Evolutionary conservation across 2,113 vertebrate genomes (phyloP).

Genomic region (Cheirogaleus medius): DNA sequence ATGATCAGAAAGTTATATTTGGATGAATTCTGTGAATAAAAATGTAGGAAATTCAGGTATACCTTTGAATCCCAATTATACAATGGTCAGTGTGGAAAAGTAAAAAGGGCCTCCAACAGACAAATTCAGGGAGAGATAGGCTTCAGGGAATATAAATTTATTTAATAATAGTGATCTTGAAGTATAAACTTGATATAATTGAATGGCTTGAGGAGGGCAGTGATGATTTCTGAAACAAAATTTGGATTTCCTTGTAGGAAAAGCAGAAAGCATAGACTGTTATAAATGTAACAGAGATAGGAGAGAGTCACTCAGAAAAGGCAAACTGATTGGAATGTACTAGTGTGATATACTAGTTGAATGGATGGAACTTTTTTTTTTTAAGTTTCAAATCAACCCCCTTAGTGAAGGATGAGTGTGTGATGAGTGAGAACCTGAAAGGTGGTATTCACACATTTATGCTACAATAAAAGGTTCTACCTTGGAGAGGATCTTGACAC

Average conservation of each 20-base stretch:
- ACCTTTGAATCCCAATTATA: slow-evolving; percentile 43
- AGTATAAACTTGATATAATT: slow-evolving; percentile 42
- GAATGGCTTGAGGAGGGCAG: not conserved
- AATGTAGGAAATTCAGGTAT: slow-evolving; percentile 30
- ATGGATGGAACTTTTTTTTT: slow-evolving; percentile 3
- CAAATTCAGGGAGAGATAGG: slow-evolving; percentile 62
- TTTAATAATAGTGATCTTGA: slow-evolving; percentile 39
- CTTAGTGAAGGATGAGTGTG: not conserved
- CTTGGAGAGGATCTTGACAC: not conserved
- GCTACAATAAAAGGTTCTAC: not conserved
- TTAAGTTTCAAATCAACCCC: not conserved
- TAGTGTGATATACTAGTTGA: not conserved
- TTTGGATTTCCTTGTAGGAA: slow-evolving; percentile 28
- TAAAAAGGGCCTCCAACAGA: slow-evolving; percentile 35
- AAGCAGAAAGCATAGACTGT: slow-evolving; percentile 20
- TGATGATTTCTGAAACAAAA: slow-evolving; percentile 43
- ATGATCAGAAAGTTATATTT: not conserved
- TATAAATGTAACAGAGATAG: slow-evolving; percentile 2
- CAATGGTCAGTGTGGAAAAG: not conserved
- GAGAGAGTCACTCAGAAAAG: not conserved
- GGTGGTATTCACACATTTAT: slow-evolving; percentile 37
- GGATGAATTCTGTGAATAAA: slow-evolving; percentile 40
- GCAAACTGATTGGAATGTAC: not conserved
- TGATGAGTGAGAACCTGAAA: slow-evolving; percentile 37
- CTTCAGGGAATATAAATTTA: slow-evolving; percentile 63